A percentile compares a stretch with the other conserved stretches of the same genome.
These are phyloP conservation scores for Chymomyza procnemis DNA, from an alignment of 2,888 invertebrate species.

Conservation along the genomic window DNA sequence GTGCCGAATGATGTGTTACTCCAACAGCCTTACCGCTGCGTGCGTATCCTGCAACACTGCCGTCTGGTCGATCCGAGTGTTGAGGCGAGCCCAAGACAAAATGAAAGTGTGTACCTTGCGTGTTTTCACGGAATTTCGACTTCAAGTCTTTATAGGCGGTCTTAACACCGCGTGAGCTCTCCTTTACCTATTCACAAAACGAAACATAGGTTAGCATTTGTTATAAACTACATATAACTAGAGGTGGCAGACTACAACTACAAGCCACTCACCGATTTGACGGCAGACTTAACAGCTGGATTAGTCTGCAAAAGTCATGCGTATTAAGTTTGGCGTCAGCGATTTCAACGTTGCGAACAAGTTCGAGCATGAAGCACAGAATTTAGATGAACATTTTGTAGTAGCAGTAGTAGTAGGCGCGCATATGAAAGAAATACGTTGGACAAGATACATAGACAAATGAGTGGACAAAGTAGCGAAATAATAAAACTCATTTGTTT, in stretches of 20 bases:
- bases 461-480: neutral
- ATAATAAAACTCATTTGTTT: neutral
- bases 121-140: conserved; percentile 81
- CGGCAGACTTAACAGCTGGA: conserved; percentile 95
- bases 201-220: neutral
- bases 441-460: conserved; percentile 23
- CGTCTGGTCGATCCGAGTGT: conserved; percentile 75
- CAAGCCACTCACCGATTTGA: conserved; percentile 90
- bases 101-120: conserved; percentile 70
- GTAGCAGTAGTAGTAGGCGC: conserved; percentile 35
- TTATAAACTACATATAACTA: neutral
- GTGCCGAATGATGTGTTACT: conserved; percentile 80
- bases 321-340: conserved; percentile 17
- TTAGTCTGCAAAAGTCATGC: conserved; percentile 86
- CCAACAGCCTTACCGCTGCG: conserved; percentile 47
- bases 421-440: conserved; percentile 58
- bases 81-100: conserved; percentile 75
- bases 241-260: neutral
- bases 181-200: conserved; percentile 80
- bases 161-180: conserved; percentile 86
- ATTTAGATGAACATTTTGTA: conserved; percentile 16
- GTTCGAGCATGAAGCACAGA: conserved; percentile 26
- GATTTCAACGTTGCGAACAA: neutral
- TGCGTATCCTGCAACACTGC: conserved; percentile 44
- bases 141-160: conserved; percentile 88